These are phyloP conservation scores for Echiichthys vipera DNA, from an alignment of 2,797 vertebrate species.

Conservation along the genomic window DNA sequence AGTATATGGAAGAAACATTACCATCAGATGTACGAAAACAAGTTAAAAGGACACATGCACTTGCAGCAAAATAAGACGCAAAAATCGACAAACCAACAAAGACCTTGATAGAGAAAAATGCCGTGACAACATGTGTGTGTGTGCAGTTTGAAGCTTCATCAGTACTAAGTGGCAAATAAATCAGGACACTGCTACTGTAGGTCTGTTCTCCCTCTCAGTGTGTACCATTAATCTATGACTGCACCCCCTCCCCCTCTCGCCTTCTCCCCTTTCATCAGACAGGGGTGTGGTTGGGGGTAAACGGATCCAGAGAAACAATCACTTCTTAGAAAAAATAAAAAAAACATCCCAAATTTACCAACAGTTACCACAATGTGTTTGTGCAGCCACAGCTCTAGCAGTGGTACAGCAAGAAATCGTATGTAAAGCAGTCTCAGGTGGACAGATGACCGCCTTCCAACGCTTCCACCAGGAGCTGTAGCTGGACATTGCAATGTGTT, in stretches of 20 bases:
- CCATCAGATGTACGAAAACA: conserved; percentile 4
- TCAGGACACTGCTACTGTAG: conserved; percentile 88
- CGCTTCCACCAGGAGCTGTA: conserved; percentile 35
- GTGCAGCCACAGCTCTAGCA: background rate
- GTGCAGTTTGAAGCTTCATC: conserved; percentile 96
- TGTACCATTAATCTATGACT: conserved; percentile 89
- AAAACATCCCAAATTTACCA: conserved; percentile 29
- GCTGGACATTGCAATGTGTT: conserved; percentile 47
- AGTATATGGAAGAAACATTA: background rate
- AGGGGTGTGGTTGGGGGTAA: conserved; percentile 65
- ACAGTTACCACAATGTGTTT: conserved; percentile 13
- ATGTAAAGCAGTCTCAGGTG: conserved; percentile 40
- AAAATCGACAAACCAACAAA: conserved; percentile 67
- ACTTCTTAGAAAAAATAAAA: conserved; percentile 37
- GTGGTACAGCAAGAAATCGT: background rate
- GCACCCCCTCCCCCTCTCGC: conserved; percentile 27
- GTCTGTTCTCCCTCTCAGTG: conserved; percentile 85
- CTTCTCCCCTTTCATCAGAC: conserved; percentile 63
- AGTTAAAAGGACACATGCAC: conserved; percentile 56
- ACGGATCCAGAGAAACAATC: conserved; percentile 55
- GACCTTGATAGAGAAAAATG: conserved; percentile 91
- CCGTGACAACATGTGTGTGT: conserved; percentile 90
- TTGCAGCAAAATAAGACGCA: conserved; percentile 66
- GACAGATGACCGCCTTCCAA: conserved; percentile 42
- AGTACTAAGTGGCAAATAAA: conserved; percentile 98